A percentile compares a stretch with the other conserved stretches of the same genome.
These are phyloP conservation scores for Clarias batrachus DNA, from an alignment of 2,113 vertebrate genomes.

Conservation along the genomic window DNA sequence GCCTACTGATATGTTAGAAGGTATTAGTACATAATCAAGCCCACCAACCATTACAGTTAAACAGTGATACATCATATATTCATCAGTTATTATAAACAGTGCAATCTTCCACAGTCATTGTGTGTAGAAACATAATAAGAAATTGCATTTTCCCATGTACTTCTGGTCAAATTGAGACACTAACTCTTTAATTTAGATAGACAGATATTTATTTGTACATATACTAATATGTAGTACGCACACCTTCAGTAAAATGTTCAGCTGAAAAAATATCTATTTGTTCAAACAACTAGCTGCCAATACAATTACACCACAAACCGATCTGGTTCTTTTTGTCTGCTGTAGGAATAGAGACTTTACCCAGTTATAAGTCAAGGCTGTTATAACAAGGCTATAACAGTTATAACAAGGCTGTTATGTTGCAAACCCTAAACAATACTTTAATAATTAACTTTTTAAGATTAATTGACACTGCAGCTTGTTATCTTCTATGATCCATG, in stretches of 20 bases:
- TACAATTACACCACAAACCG: not conserved
- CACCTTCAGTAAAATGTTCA: not conserved
- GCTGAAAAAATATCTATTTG: not conserved
- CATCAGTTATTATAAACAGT: not conserved
- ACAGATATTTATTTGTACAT: not conserved
- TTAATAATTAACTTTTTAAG: not conserved
- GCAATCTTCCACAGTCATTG: not conserved
- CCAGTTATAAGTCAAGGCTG: not conserved
- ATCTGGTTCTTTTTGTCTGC: not conserved
- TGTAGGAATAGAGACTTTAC: not conserved
- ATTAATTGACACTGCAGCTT: not conserved
- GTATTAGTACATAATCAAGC: not conserved
- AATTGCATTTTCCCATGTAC: not conserved
- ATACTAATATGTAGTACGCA: not conserved
- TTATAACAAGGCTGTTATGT: not conserved
- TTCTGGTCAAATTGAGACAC: not conserved
- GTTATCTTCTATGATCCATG: not conserved
- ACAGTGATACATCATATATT: not conserved
- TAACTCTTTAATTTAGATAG: not conserved
- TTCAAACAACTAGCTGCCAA: not conserved
- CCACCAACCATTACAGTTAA: not conserved
- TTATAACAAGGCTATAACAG: not conserved
- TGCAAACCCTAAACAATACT: not conserved
- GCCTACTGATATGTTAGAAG: not conserved
- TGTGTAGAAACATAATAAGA: not conserved